phyloP scores from a whole-genome alignment of 2,113 vertebrate genomes.

The Syrrhaptes paradoxus region DNA sequence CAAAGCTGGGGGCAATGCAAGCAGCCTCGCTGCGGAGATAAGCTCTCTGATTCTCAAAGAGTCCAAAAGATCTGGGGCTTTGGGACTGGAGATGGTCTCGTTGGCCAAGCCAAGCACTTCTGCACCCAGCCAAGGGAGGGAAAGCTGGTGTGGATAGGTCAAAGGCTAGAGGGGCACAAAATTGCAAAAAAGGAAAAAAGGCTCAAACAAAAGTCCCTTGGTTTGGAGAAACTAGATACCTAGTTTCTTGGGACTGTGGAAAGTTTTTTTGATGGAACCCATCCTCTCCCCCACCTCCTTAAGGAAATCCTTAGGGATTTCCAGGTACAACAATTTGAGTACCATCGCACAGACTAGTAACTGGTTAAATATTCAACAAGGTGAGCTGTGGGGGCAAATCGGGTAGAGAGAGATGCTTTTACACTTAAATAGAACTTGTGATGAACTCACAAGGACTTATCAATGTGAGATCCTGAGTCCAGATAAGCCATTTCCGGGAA shows the following conservation, averaged over 20 bases:
- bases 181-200: neutral
- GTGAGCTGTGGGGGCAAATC: neutral
- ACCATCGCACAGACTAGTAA: neutral
- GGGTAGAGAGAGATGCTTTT: neutral
- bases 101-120: neutral
- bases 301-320: neutral
- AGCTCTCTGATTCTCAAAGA: neutral
- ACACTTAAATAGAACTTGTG: neutral
- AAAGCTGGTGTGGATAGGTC: fast-evolving
- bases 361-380: neutral
- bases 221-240: neutral
- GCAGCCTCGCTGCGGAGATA: neutral
- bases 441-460: neutral
- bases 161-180: neutral
- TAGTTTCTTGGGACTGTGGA: neutral
- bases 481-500: neutral
- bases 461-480: fast-evolving
- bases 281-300: neutral
- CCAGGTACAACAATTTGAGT: neutral
- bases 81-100: neutral
- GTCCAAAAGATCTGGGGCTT: fast-evolving
- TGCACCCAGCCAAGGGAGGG: fast-evolving
- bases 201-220: neutral
- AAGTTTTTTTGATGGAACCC: neutral
- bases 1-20: neutral